Conservation (phyloP, 2,113 vertebrate species). For the Potamarius usumacintae region DNA sequence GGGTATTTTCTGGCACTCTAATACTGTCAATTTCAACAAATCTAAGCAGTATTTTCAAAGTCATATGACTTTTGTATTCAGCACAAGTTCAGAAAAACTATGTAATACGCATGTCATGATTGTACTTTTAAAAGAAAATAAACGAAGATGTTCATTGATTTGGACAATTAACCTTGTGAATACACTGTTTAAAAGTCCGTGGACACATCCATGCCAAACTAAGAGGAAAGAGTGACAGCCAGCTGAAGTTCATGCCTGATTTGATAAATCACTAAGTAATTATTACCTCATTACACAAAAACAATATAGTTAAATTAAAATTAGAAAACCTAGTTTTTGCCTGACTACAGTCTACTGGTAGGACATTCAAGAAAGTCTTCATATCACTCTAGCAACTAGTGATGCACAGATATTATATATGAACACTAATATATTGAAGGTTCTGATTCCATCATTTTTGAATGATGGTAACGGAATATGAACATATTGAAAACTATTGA, state of each 20-base stretch:
- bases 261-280: neutral
- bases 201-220: slow-evolving; percentile 18
- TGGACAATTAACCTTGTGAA: neutral
- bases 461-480: neutral
- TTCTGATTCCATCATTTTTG: neutral
- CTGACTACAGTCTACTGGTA: neutral
- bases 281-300: neutral
- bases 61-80: too few relatives aligned
- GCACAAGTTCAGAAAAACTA: too few relatives aligned
- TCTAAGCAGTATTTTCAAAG: too few relatives aligned
- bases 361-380: neutral
- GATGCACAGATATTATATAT: neutral
- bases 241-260: neutral
- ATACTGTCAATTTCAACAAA: too few relatives aligned
- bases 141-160: too few relatives aligned
- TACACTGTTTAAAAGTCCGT: slow-evolving; percentile 5
- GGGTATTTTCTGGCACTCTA: too few relatives aligned
- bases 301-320: neutral
- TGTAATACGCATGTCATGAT: too few relatives aligned
- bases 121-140: too few relatives aligned
- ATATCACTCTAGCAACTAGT: neutral
- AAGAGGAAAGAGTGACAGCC: slow-evolving; percentile 8
- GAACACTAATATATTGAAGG: neutral
- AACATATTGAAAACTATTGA: neutral
- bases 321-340: neutral